phyloP scores from a whole-genome alignment of 2,113 vertebrate genomes.

The Pachyramphus minor region DNA sequence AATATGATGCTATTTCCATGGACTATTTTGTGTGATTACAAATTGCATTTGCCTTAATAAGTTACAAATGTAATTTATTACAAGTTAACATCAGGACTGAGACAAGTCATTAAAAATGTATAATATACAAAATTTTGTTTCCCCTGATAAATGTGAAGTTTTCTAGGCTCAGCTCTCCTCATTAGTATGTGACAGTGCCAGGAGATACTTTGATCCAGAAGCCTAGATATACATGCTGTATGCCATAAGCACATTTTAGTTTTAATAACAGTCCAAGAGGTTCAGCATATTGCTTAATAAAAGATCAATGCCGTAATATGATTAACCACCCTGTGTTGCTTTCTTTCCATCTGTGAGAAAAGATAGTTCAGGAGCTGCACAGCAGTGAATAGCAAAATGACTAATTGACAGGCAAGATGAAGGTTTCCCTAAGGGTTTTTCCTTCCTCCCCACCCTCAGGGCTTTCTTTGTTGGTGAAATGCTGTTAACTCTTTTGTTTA shows the following conservation, averaged over 20 bases:
- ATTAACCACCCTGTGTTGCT: conserved; percentile 33
- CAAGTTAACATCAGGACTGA: conserved; percentile 8
- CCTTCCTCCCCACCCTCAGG: not conserved
- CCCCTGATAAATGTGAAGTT: conserved; percentile 10
- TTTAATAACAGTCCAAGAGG: conserved; percentile 43
- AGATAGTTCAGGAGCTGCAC: not conserved
- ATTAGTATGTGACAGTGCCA: not conserved
- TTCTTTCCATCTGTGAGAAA: conserved; percentile 41
- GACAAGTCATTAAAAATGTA: conserved; percentile 38
- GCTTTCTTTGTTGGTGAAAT: conserved; percentile 56
- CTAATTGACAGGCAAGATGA: conserved; percentile 46
- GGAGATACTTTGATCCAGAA: conserved; percentile 33
- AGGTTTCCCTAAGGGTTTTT: conserved; percentile 12
- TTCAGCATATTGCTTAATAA: conserved; percentile 52
- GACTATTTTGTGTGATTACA: conserved; percentile 13
- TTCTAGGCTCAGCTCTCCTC: not conserved
- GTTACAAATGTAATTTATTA: conserved; percentile 41
- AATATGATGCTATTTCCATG: conserved; percentile 20
- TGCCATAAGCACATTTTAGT: conserved; percentile 4
- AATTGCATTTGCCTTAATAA: conserved; percentile 1
- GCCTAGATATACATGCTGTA: not conserved
- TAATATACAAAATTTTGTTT: conserved; percentile 23
- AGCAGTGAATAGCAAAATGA: conserved; percentile 30
- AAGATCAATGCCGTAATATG: conserved; percentile 42
- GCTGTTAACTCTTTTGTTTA: conserved; percentile 63